Conservation (phyloP, 2,797 vertebrate genomes). For the Acropternis orthonyx region DNA sequence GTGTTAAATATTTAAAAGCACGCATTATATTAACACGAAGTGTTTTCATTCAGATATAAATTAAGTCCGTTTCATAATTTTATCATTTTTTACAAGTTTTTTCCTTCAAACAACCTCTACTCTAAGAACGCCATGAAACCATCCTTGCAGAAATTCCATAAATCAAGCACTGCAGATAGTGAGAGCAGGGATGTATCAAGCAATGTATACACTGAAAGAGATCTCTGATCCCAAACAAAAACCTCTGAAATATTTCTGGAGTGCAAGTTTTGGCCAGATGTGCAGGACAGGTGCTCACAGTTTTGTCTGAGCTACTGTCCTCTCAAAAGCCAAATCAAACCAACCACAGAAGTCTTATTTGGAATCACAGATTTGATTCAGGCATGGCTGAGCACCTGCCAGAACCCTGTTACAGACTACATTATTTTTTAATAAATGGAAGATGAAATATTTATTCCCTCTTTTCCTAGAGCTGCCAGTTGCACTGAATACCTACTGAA, state of each 20-base stretch:
- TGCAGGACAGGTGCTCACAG: neutral
- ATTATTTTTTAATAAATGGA: constrained; percentile 23
- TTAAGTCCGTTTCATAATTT: neutral
- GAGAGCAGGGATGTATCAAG: neutral
- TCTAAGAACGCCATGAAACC: neutral
- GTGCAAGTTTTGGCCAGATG: neutral
- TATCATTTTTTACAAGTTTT: neutral
- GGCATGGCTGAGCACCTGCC: neutral
- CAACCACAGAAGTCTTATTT: neutral
- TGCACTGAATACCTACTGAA: neutral
- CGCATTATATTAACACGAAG: neutral
- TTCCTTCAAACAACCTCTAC: neutral
- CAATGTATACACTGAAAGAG: neutral
- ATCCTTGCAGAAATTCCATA: neutral
- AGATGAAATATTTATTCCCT: constrained; percentile 24
- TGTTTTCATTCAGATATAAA: constrained; percentile 23
- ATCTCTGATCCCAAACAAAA: neutral
- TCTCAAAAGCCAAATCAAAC: neutral
- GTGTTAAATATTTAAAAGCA: constrained; percentile 11
- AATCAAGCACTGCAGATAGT: neutral
- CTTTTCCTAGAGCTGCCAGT: constrained; percentile 18
- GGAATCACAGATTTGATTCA: neutral
- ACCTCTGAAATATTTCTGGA: neutral
- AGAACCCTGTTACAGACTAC: neutral
- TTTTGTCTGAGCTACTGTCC: neutral